Conservation (phyloP, 2,113 vertebrate species). For the Lepus europaeus region DNA sequence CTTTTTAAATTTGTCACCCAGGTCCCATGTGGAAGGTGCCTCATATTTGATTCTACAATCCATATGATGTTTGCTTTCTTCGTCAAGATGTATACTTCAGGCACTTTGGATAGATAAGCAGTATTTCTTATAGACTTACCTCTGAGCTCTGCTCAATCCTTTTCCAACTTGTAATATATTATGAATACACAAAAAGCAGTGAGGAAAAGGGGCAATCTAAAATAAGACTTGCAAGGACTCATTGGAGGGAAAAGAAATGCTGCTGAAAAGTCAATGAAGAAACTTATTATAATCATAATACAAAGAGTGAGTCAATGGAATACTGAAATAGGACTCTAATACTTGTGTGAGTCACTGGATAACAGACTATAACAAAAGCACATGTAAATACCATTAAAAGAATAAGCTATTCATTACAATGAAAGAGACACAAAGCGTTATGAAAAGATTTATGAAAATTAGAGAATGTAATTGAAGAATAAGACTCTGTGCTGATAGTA, state of each 20-base stretch:
- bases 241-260: not conserved
- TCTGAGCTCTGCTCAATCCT: not conserved
- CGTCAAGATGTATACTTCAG: not conserved
- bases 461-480: slow-evolving; percentile 53
- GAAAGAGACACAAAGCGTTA: not conserved
- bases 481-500: not conserved
- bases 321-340: not conserved
- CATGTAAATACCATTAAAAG: slow-evolving; percentile 33
- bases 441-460: slow-evolving; percentile 39
- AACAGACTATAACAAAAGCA: not conserved
- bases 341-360: slow-evolving; percentile 1
- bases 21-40: not conserved
- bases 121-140: not conserved
- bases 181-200: not conserved
- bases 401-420: not conserved
- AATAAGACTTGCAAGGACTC: not conserved
- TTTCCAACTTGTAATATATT: not conserved
- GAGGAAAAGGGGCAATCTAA: not conserved
- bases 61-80: not conserved
- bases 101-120: not conserved
- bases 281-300: not conserved
- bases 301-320: not conserved
- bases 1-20: not conserved
- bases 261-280: slow-evolving; percentile 28
- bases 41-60: not conserved